Conservation (phyloP, 1,140 invertebrate genomes). For the Pinna nobilis region DNA sequence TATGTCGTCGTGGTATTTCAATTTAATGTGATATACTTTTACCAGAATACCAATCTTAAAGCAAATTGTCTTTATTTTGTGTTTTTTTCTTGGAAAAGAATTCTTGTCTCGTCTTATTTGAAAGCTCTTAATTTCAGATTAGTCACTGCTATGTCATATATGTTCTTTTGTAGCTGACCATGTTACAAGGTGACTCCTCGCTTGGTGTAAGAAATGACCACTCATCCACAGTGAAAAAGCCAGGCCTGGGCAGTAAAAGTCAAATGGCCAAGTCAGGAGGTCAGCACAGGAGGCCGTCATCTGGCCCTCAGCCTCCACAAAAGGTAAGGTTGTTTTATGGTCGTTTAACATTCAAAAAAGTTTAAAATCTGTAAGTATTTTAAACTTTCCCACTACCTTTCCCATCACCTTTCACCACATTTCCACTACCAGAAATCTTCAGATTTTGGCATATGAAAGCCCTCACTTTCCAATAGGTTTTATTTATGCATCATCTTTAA, state of each 20-base stretch:
- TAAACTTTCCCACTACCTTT: too few species aligned
- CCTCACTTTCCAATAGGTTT: too few species aligned
- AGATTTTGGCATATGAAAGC: too few species aligned
- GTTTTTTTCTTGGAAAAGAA: too few species aligned
- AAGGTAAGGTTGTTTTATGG: slow-evolving; percentile 53
- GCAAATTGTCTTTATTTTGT: too few species aligned
- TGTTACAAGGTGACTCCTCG: slow-evolving; percentile 56
- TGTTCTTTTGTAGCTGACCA: slow-evolving; percentile 37
- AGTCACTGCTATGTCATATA: neutral
- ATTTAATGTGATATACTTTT: too few species aligned
- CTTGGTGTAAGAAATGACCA: slow-evolving; percentile 78
- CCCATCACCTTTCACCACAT: too few species aligned
- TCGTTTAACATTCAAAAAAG: neutral
- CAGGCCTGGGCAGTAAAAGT: slow-evolving; percentile 65
- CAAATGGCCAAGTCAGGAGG: slow-evolving; percentile 68
- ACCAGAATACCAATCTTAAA: too few species aligned
- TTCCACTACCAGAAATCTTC: too few species aligned
- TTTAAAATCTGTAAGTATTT: neutral
- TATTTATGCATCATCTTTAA: too few species aligned
- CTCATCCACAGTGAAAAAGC: slow-evolving; percentile 79
- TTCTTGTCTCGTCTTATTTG: too few species aligned
- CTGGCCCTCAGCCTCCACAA: slow-evolving; percentile 58
- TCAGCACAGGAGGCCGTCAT: slow-evolving; percentile 69
- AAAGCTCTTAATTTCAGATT: neutral
- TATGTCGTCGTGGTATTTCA: too few species aligned